A percentile compares a stretch with the other conserved stretches of the same genome.
phyloP scores from a whole-genome alignment of 2,113 vertebrate species.

The Zosterops hypoxanthus region DNA sequence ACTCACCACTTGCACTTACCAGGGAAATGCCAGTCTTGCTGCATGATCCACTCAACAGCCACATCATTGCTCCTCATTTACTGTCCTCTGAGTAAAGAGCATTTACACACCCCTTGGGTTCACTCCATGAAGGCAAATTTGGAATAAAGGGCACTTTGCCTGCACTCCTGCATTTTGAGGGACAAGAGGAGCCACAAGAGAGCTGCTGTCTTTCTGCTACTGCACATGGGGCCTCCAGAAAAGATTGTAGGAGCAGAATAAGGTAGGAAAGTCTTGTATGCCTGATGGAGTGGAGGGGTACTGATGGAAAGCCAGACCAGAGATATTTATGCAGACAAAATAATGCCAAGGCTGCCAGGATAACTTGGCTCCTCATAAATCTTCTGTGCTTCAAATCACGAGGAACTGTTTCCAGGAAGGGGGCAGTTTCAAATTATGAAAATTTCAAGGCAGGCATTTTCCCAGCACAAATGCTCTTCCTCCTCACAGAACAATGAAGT shows the following conservation, averaged over 20 bases:
- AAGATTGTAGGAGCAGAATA: background rate
- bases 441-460: background rate
- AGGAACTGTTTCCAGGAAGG: background rate
- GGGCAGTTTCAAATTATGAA: too few relatives aligned
- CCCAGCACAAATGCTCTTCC: background rate
- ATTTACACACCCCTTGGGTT: background rate
- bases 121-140: background rate
- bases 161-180: background rate
- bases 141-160: background rate
- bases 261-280: background rate
- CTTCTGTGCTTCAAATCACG: accelerated
- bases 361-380: background rate
- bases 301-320: background rate
- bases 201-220: background rate
- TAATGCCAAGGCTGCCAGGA: background rate
- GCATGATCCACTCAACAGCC: background rate
- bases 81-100: background rate
- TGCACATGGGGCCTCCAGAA: background rate
- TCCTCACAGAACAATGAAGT: background rate
- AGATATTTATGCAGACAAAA: background rate
- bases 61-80: background rate
- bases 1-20: background rate
- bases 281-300: background rate
- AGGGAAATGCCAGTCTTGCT: background rate
- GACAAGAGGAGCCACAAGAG: background rate